Conservation (phyloP, 30 jellyfish, hydroid and myxozoan species). For the Clytia hemisphaerica region DNA sequence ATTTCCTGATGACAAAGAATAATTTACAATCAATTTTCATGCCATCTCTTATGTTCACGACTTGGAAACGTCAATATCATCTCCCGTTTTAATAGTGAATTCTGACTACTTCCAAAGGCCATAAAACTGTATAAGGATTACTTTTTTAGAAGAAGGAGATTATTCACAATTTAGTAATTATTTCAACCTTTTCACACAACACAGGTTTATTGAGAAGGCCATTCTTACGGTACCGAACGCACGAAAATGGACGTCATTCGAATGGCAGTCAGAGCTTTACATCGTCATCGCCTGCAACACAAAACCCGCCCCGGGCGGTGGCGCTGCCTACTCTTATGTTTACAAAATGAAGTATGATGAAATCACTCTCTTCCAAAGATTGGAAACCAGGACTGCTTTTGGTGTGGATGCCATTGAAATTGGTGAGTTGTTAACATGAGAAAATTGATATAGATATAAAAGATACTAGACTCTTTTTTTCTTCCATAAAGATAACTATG, state of each 20-base stretch:
- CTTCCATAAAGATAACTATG: no score
- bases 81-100: no score
- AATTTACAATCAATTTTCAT: neutral
- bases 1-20: neutral
- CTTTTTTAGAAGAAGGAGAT: no score
- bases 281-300: constrained; percentile 78
- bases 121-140: no score
- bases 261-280: constrained; percentile 40
- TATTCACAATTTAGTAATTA: no score
- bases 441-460: no score
- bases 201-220: constrained; percentile 41
- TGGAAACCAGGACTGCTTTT: constrained; percentile 60
- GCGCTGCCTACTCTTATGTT: constrained; percentile 43
- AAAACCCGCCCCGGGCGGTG: constrained; percentile 2
- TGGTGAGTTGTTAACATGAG: no score
- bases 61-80: no score
- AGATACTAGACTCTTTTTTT: no score
- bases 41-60: neutral
- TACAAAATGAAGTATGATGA: constrained; percentile 27
- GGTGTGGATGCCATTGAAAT: constrained; percentile 55
- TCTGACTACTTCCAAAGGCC: no score
- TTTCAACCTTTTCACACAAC: no score
- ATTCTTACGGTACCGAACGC: constrained; percentile 45
- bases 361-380: constrained; percentile 49
- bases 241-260: constrained; percentile 81